These are phyloP conservation scores for Plectropomus leopardus DNA, from an alignment of 2,113 vertebrate genomes.

Conservation along the genomic window DNA sequence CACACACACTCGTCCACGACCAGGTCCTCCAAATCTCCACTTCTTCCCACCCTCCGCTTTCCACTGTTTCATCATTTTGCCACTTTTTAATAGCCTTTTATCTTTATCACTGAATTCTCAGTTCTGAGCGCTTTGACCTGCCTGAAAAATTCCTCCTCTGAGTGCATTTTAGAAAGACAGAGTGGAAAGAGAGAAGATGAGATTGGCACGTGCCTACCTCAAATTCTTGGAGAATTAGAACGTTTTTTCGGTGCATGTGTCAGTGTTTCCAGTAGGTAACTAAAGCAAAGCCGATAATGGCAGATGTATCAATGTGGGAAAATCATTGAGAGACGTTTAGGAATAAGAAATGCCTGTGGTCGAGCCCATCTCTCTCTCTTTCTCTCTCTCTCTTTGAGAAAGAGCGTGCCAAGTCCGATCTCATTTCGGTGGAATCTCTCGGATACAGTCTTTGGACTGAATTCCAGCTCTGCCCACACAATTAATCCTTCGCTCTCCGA, in stretches of 20 bases:
- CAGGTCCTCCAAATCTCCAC: constrained; percentile 27
- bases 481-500: constrained; percentile 53
- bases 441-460: constrained; percentile 47
- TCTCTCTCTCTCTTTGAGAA: constrained; percentile 5
- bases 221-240: constrained; percentile 48
- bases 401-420: constrained; percentile 53
- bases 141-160: neutral
- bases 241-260: constrained; percentile 31
- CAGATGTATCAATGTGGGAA: constrained; percentile 56
- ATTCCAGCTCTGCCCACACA: constrained; percentile 61
- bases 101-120: neutral
- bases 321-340: constrained; percentile 56
- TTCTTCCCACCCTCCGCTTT: neutral
- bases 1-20: neutral
- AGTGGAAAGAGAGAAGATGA: neutral
- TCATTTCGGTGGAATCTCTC: constrained; percentile 76
- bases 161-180: neutral
- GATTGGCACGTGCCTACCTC: constrained; percentile 37
- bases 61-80: constrained; percentile 1
- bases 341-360: constrained; percentile 41
- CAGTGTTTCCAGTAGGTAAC: constrained; percentile 49
- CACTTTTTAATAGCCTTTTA: neutral
- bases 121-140: constrained; percentile 16
- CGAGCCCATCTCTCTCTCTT: constrained; percentile 7
- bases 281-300: constrained; percentile 48